phyloP scores from a whole-genome alignment of 2,888 invertebrate genomes.

The Drosophila ezoana region DNA sequence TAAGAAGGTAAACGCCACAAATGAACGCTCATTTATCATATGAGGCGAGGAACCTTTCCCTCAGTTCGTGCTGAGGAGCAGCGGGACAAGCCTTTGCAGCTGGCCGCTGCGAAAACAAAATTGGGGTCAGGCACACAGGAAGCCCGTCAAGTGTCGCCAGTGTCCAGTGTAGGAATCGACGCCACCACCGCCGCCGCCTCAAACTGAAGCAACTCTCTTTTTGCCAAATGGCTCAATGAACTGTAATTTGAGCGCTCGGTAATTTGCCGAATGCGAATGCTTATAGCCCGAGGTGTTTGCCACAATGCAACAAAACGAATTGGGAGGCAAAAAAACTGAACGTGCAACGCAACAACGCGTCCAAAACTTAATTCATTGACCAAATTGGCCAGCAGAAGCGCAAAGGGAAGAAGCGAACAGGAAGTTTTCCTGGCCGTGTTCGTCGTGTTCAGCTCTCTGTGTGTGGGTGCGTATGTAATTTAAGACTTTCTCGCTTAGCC shows the following conservation, averaged over 20 bases:
- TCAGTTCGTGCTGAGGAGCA: not conserved
- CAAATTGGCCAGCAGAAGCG: conserved; percentile 48
- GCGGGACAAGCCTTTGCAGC: conserved; percentile 49
- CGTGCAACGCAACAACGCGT: conserved; percentile 48
- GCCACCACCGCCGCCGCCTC: not conserved
- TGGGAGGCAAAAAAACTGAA: conserved; percentile 6
- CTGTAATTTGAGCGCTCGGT: conserved; percentile 72
- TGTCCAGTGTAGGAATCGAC: conserved; percentile 5
- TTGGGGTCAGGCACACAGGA: conserved; percentile 69
- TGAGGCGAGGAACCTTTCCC: conserved; percentile 4
- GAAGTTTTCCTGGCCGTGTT: conserved; percentile 38
- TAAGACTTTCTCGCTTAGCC: conserved; percentile 74
- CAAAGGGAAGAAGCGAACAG: conserved; percentile 31
- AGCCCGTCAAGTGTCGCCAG: conserved; percentile 73
- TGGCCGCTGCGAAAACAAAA: conserved; percentile 46
- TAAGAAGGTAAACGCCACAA: conserved; percentile 60
- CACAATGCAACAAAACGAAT: conserved; percentile 13
- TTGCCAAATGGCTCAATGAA: conserved; percentile 76
- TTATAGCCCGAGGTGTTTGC: conserved; percentile 60
- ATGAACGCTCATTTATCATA: conserved; percentile 69
- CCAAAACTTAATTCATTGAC: conserved; percentile 66
- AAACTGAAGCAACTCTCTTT: conserved; percentile 40
- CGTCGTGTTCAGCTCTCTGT: conserved; percentile 1
- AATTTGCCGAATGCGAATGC: conserved; percentile 57
- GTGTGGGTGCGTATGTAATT: conserved; percentile 76